Evolutionary conservation across 2,113 vertebrate species (phyloP), one percentile per base, ranked within the genome.

Genomic region (Mionectes macconnelli): DNA sequence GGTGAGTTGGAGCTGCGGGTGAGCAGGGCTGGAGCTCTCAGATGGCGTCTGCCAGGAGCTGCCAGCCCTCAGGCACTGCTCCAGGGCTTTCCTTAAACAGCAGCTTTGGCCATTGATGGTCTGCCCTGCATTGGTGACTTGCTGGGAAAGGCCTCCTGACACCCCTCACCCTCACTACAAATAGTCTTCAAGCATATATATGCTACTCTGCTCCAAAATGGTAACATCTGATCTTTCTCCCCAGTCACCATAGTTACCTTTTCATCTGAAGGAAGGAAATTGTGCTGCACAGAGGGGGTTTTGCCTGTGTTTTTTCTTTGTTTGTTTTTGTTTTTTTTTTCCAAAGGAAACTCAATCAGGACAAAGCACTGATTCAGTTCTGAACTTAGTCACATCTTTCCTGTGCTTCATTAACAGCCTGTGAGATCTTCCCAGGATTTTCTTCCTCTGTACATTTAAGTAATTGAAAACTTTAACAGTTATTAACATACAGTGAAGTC

Each of bases 211-310:
- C 63, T 56, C 25, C 33, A 40, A 53, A 80, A 47, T 67, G 25
- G 21, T 18, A 59, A 42, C 35, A 22, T 85, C 59, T 77, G 52
- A 55, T 83, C 52, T 31, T 86, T 14, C 47, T 80, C 33, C 39
- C 22, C 79, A 56, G 92, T 90, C 87, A 67, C 94, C 67, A 86
- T 74, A 95, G 95, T 37, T 96, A 93, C 75, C 47, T 92, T 67
- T 59, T 63, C 68, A 77, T 74, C 42, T 70, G 35, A 77, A 85
- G 62, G 69, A 82, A 57, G 37, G 40, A 84, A 90, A 87, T 15
- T 25, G 25, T 63, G 37, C 40, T n/a, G 16, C 1, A 0, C 2
- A 2, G 8, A 24, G 39, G 14, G 8, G 40, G 40, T 42, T 12
- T 44, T 64, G 11, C 63, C 6, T 49, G 22, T 25, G 8, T 5